These are phyloP conservation scores for Malurus alboscapulatus DNA, from an alignment of 2,113 vertebrate species.

Conservation along the genomic window DNA sequence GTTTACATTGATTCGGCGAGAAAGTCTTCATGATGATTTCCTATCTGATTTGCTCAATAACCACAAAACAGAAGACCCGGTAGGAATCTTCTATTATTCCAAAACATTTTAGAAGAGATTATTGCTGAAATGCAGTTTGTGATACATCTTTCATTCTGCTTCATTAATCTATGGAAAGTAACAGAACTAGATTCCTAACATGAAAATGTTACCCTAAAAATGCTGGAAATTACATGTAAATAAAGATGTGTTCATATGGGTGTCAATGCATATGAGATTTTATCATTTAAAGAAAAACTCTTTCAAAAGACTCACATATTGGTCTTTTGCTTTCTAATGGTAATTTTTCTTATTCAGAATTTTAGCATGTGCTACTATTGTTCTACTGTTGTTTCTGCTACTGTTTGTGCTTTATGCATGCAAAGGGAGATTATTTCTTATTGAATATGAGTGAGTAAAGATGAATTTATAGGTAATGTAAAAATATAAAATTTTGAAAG, in stretches of 20 bases:
- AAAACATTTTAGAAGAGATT: not conserved
- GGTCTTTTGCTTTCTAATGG: not conserved
- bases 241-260: not conserved
- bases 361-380: not conserved
- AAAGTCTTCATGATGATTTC: slow-evolving; percentile 87
- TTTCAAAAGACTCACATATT: not conserved
- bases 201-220: not conserved
- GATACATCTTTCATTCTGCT: not conserved
- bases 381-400: not conserved
- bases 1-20: slow-evolving; percentile 89
- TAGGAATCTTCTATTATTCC: slow-evolving; percentile 67
- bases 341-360: not conserved
- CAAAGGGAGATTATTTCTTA: not conserved
- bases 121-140: not conserved
- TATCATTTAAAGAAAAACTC: not conserved
- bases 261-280: not conserved
- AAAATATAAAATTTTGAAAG: not conserved
- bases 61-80: slow-evolving; percentile 87
- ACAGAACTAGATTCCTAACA: not conserved
- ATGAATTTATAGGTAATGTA: not conserved
- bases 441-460: not conserved
- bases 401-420: not conserved
- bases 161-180: not conserved
- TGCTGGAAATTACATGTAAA: not conserved
- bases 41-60: slow-evolving; percentile 77